Evolutionary conservation across 2,888 invertebrate genomes (phyloP).

Genomic region (Isotomurus palustris): DNA sequence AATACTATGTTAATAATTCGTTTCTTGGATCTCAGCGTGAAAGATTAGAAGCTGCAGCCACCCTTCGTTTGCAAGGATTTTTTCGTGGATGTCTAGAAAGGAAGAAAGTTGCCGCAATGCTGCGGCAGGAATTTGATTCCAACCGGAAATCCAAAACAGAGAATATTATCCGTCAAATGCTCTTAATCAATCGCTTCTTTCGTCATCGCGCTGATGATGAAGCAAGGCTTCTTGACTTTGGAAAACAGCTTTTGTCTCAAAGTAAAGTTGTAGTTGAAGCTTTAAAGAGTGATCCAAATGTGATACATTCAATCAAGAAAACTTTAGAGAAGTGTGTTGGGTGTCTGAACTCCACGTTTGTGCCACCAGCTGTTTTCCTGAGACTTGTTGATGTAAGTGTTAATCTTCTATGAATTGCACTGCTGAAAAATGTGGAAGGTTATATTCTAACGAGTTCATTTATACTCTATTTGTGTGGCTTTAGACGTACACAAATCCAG

Average conservation of each 20-base stretch:
- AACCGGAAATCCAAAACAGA: conserved; percentile 10
- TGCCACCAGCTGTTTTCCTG: conserved; percentile 23
- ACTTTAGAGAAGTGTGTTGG: conserved; percentile 17
- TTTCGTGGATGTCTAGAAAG: conserved; percentile 69
- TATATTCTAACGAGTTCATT: neutral
- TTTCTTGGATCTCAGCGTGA: conserved; percentile 54
- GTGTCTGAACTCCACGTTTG: conserved; percentile 9
- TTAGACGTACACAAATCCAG: conserved; percentile 2
- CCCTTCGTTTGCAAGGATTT: conserved; percentile 68
- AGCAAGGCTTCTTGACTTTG: conserved; percentile 14
- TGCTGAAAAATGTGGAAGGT: conserved; percentile 10
- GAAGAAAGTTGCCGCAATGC: conserved; percentile 61
- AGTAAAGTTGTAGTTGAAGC: conserved; percentile 4
- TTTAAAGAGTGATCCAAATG: conserved; percentile 3
- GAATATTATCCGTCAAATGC: conserved; percentile 23
- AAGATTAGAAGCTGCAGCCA: conserved; percentile 46
- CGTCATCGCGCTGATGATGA: conserved; percentile 9
- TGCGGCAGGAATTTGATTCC: conserved; percentile 65
- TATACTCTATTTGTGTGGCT: neutral
- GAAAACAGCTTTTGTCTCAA: conserved; percentile 10
- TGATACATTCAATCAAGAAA: conserved; percentile 17
- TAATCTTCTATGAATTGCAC: conserved; percentile 8
- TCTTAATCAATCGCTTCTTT: conserved; percentile 36
- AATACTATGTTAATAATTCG: neutral
- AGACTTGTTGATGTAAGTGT: conserved; percentile 33